Conservation (phyloP, 2,113 vertebrate species). For the Propithecus coquereli region DNA sequence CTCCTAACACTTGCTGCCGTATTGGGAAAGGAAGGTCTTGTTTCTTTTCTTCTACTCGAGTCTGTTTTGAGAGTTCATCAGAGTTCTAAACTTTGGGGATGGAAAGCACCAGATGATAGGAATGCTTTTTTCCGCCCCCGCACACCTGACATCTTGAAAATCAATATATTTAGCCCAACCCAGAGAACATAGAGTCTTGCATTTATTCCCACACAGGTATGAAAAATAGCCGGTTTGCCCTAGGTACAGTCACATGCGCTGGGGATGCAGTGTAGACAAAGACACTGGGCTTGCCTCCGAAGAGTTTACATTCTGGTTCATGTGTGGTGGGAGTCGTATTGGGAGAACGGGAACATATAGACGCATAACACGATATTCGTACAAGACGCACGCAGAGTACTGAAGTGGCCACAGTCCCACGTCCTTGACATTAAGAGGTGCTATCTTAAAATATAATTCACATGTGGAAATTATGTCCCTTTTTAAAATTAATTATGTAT, state of each 20-base stretch:
- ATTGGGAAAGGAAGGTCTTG: neutral
- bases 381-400: rapidly evolving
- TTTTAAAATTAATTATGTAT: neutral
- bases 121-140: neutral
- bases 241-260: neutral
- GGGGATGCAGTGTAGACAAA: neutral
- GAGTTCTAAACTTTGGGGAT: slow-evolving; percentile 20
- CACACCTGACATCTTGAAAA: slow-evolving; percentile 40
- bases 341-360: rapidly evolving
- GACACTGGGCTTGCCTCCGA: rapidly evolving
- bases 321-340: rapidly evolving
- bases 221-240: neutral
- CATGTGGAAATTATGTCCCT: rapidly evolving
- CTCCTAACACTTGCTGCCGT: slow-evolving; percentile 14
- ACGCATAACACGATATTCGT: rapidly evolving
- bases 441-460: rapidly evolving
- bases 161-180: slow-evolving; percentile 36
- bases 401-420: rapidly evolving
- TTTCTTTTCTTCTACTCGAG: slow-evolving; percentile 14
- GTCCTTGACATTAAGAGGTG: neutral
- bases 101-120: slow-evolving; percentile 44
- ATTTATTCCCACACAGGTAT: neutral
- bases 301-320: neutral
- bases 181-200: neutral
- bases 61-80: neutral